Base-by-base conservation (phyloP, 2,797 vertebrate species). In the Chaetophractus vellerosus region DNA sequence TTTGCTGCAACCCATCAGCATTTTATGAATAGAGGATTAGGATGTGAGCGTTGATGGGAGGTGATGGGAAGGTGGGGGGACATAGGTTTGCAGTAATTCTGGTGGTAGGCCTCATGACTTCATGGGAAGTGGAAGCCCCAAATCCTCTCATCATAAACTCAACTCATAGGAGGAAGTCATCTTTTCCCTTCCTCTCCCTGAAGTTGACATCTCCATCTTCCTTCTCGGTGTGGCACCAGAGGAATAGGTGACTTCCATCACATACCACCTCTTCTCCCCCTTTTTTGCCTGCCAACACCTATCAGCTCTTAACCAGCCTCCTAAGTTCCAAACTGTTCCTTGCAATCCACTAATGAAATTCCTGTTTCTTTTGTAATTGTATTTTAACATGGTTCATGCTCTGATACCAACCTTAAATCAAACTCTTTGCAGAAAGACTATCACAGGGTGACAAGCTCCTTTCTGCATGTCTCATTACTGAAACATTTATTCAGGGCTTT, bases 361-460 rank as follows among this genome's bases (percentile, higher is more conserved):
- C 93, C 84, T 88, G 91, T 87, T 97, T 91, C 96, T 95, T 95
- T 96, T 89, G 93, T 96, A 95, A 97, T 97, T 97, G 96, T 96
- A 91, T 96, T 97, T 96, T 91, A 96, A 91, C 96, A 92, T 84
- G 96, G 96, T 95, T 95, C 96, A 97, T 89, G 97, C 97, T 97
- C 96, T 91, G 93, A 91, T 94, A 94, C 96, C 94, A 96, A 81
- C 83, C 91, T 93, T 89, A 95, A 97, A 94, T 97, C 96, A 96
- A 86, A 95, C 76, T 92, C 96, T 91, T 97, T 92, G 94, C 96
- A 93, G 96, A 96, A 91, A 92, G 96, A 78, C 96, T 91, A 75
- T 93, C 93, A 52, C 91, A 78, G 83, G 88, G 94, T 92, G 96
- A 96, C 95, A 97, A 95, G 97, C 92, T 89, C 69, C 66, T 91